Base-by-base conservation (phyloP, 53 echinoderm and acorn worm species). In the Actinopyga echinites region DNA sequence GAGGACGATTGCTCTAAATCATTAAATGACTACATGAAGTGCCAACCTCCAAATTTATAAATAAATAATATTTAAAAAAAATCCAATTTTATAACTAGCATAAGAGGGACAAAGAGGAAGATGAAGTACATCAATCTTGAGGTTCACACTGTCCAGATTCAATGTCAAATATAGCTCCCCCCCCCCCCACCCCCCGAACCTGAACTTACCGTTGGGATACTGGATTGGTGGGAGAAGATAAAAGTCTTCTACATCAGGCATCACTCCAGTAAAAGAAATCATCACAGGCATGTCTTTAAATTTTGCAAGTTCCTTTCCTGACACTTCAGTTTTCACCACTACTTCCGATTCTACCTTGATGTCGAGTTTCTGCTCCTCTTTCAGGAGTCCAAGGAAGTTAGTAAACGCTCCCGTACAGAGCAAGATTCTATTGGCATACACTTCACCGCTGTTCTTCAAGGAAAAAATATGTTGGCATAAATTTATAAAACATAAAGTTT, bases 171-270 rank as follows among this genome's bases (percentile, higher is more conserved):
- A 17, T 17, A 0, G 13, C 15, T 5, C 17, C 2, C 0, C 13
- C 13, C 0, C 1, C 13, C 13, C 13, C 17, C 13, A 49, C 3
- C 17, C 49, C 49, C 13, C 17, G 49, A 54, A 61, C 85, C 31
- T 19, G 26, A 28, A 49, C 85, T 82, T 83, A 95, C 96, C 96
- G 82, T 96, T 80, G 58, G 96, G 91, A 71, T 96, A 96, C 25
- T 75, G 66, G 19, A 96, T 92, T 15, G 96, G 96, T 79, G 96
- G 93, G 52, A 93, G 69, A 6, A 93, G 64, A 44, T 93, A 95
- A 64, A 67, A 83, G 19, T 82, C 78, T 57, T 68, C 73, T 38
- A 71, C 69, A 37, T 83, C 56, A 10, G 85, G 82, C 30, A 8
- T 24, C 22, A 30, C 75, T 49, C 74, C 82, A 15, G 69, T 74